Base-by-base conservation (phyloP, 2,797 vertebrate species). In the Schizopygopsis malacanthus region DNA sequence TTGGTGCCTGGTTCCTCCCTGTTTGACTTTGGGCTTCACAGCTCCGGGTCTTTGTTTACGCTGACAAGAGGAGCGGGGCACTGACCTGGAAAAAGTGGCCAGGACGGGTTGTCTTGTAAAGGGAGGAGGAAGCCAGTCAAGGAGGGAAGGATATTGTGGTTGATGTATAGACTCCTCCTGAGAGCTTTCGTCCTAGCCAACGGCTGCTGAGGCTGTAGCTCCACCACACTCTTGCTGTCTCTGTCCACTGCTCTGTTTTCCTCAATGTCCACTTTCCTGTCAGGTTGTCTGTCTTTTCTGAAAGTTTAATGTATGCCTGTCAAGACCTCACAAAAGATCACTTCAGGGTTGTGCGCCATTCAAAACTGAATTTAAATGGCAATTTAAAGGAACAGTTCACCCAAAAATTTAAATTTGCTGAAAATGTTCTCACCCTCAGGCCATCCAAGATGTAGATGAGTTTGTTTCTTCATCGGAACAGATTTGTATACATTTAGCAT, bases 31-130 rank as follows among this genome's bases (percentile, higher is more conserved):
- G 94, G 94, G 93, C 93, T 94, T 95, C 95, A 94, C 94, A 93
- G 93, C 92, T 92, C 92, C 88, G 91, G 93, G 92, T 94, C 93
- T 95, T 95, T 96, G 95, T 95, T 95, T 96, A 95, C 93, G 88
- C 94, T 96, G 95, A 95, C 95, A 95, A 94, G 92, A 95, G 94
- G 93, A 91, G 93, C 93, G 93, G 95, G 94, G 92, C 95, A 95
- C 94, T 96, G 95, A 96, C 95, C 95, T 95, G 95, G 95, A 96
- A 96, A 96, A 95, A 95, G 93, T 93, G 94, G 89, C 94, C 92
- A 89, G 94, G 94, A 95, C 93, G 93, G 93, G 90, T 94, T 96
- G 95, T 95, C 94, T 95, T 94, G 94, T 95, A 94, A 92, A 88
- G 91, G 92, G 75, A 63, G 75, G 63, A 78, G 81, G 52, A 65